Evolutionary conservation across 2,113 vertebrate genomes (phyloP).

Genomic region (Neopipo cinnamomea): DNA sequence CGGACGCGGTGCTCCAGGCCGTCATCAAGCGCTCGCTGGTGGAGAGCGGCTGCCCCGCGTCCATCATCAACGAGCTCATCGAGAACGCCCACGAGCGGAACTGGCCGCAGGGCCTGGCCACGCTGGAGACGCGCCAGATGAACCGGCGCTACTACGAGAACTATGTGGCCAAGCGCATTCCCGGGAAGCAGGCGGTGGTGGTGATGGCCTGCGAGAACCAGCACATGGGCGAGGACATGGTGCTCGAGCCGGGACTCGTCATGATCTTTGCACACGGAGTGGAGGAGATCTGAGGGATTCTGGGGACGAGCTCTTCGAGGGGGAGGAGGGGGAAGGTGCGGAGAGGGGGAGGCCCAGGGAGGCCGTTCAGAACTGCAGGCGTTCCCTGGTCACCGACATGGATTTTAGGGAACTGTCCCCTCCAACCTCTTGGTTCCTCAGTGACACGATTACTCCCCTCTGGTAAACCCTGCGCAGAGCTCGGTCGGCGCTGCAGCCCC

Average conservation of each 20-base stretch:
- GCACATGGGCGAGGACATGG: constrained; percentile 99
- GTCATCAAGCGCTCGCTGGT: constrained; percentile 97
- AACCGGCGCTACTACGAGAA: constrained; percentile 98
- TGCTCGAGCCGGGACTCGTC: constrained; percentile 94
- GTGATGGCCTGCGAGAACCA: constrained; percentile 99
- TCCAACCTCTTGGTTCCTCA: background rate
- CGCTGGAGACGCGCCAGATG: constrained; percentile 96
- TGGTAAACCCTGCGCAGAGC: background rate
- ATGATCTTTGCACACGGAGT: constrained; percentile 98
- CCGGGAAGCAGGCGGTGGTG: constrained; percentile 96
- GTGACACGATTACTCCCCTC: background rate
- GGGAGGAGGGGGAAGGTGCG: background rate
- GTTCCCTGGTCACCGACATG: background rate
- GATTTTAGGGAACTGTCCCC: background rate
- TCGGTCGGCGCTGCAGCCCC: background rate
- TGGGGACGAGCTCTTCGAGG: background rate
- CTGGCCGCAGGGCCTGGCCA: constrained; percentile 97
- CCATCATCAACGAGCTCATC: constrained; percentile 94
- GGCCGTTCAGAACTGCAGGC: background rate
- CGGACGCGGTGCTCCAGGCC: constrained; percentile 93
- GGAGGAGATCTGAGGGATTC: constrained; percentile 82
- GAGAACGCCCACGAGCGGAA: constrained; percentile 97
- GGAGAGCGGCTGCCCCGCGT: constrained; percentile 94
- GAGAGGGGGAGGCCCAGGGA: background rate
- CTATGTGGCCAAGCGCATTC: constrained; percentile 97